Evolutionary conservation across 1,140 invertebrate species (phyloP), one percentile per base, ranked within the genome.

Genomic region (Zelostemma sp.): DNA sequence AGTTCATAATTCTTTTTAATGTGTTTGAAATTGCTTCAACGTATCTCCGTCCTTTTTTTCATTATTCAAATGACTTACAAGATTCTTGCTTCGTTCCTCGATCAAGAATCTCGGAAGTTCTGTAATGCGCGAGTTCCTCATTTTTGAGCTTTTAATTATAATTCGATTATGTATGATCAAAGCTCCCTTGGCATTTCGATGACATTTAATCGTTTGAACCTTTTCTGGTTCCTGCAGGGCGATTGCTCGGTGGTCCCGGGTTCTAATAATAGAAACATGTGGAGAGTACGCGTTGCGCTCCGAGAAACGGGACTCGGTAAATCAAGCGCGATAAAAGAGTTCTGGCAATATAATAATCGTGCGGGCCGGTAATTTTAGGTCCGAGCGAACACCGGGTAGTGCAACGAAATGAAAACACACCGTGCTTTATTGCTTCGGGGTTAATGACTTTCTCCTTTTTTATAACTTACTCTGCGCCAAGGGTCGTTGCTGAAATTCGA

Each of bases 231-330:
- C 18, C 33, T 28, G 8, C 11, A 31, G n/a, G 33, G 18, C 15
- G 49, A 68, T 56, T 63, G 51, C n/a, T 59, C 21, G 31, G 45
- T 60, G 67, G 57, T 68, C 62, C 19, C 33, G 55, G 17, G 51
- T 65, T 75, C 66, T 75, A 77, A 75, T 75, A 75, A 77, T 72
- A 75, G 66, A 72, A 64, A 68, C 57, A 57, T 66, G 51, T 64
- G 38, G 33, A 41, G 38, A 57, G 56, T 46, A 66, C 55, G 65
- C 53, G 62, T 56, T 56, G 67, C 56, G 59, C 40, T 40, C 25
- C 28, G 45, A 45, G 51, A 59, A 68, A 67, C 66, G 58, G 58
- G 64, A 64, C 56, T 53, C 70, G 67, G 70, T 75, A 71, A 75
- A 73, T 75, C 75, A 75, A 45, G 38, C 53, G 51, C 56, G 61